A percentile compares a stretch with the other conserved stretches of the same genome.
Conservation (phyloP, 1,140 invertebrate species). For the Drosophila azteca region DNA sequence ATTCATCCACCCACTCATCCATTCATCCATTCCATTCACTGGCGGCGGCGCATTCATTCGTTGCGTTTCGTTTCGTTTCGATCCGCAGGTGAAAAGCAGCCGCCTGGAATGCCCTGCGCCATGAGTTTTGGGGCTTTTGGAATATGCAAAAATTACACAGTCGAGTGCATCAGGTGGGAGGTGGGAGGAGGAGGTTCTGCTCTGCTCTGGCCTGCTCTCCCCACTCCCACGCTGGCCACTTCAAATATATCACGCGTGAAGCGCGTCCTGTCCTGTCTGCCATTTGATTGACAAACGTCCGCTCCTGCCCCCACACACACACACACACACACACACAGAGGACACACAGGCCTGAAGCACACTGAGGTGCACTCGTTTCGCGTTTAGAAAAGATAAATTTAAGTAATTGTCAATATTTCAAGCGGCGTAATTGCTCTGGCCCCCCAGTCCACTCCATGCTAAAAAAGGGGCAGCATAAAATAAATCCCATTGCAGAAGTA, state of each 20-base stretch:
- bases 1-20: constrained; percentile 1
- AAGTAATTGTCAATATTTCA: constrained; percentile 81
- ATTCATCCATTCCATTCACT: constrained; percentile 39
- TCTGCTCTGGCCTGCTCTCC: background rate
- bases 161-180: constrained; percentile 56
- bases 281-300: constrained; percentile 74
- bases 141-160: constrained; percentile 81
- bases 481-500: constrained; percentile 61
- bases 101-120: constrained; percentile 66
- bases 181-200: too few species aligned
- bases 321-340: background rate
- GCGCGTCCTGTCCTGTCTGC: constrained; percentile 53
- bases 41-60: constrained; percentile 36
- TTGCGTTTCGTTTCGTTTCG: constrained; percentile 58
- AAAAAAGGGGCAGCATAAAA: constrained; percentile 45
- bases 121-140: constrained; percentile 45
- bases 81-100: constrained; percentile 75
- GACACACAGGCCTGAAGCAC: background rate
- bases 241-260: constrained; percentile 78
- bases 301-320: too few species aligned
- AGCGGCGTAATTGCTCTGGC: constrained; percentile 74
- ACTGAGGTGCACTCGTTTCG: constrained; percentile 58
- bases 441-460: constrained; percentile 18
- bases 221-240: constrained; percentile 46
- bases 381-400: constrained; percentile 81